These are phyloP conservation scores for Corythoichthys haematopterus DNA, from an alignment of 2,113 vertebrate species.

Conservation along the genomic window DNA sequence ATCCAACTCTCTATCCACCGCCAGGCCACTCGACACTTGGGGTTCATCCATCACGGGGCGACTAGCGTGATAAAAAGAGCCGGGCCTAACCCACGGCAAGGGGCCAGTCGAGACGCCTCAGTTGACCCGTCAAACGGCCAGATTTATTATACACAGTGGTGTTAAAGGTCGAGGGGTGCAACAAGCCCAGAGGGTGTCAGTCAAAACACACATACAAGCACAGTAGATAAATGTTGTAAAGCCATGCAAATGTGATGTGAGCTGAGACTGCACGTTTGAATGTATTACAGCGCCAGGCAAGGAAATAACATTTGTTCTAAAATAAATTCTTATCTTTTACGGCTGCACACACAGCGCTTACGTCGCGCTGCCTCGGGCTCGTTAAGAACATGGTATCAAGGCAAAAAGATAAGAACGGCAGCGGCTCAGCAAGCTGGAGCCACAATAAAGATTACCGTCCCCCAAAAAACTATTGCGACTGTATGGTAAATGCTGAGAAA, in stretches of 20 bases:
- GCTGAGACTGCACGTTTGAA: not conserved
- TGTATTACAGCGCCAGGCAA: not conserved
- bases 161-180: constrained; percentile 67
- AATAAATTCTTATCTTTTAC: not conserved
- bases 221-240: constrained; percentile 26
- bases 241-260: constrained; percentile 6
- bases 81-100: constrained; percentile 85
- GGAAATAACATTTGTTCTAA: constrained; percentile 1
- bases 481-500: not conserved
- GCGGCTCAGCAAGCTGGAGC: not conserved
- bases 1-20: constrained; percentile 35
- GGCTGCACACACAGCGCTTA: not conserved
- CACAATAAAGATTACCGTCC: not conserved
- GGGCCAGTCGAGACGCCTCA: constrained; percentile 83
- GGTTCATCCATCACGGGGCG: constrained; percentile 83
- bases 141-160: constrained; percentile 82
- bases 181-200: constrained; percentile 59
- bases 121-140: constrained; percentile 91
- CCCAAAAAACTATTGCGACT: not conserved
- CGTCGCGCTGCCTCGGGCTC: not conserved
- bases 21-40: constrained; percentile 38
- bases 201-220: constrained; percentile 32
- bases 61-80: constrained; percentile 84
- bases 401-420: not conserved
- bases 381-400: not conserved